Evolutionary conservation across 2,888 invertebrate genomes (phyloP).

Genomic region (Caenorhabditis uteleia): DNA sequence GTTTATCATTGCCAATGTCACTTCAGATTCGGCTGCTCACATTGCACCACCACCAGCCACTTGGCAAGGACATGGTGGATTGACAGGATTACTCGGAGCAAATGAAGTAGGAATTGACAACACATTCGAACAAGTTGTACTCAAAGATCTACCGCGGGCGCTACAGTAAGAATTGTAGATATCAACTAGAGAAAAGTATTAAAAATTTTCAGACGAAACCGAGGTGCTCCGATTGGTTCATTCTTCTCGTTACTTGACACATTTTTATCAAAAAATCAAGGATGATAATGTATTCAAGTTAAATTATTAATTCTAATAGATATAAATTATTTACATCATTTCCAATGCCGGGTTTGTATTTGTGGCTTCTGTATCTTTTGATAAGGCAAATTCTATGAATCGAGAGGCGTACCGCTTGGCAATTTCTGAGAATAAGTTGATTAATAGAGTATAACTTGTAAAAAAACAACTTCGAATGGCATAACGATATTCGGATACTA

Average conservation of each 20-base stretch:
- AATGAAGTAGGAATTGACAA: conserved; percentile 56
- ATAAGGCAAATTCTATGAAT: too few species aligned
- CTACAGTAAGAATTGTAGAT: conserved; percentile 11
- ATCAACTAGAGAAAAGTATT: background rate
- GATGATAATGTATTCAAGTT: too few species aligned
- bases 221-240: conserved; percentile 18
- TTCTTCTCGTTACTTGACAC: conserved; percentile 12
- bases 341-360: too few species aligned
- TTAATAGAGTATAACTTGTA: too few species aligned
- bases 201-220: conserved; percentile 1
- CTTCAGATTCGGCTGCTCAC: conserved; percentile 20
- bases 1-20: background rate
- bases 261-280: conserved; percentile 6
- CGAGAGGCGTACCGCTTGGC: too few species aligned
- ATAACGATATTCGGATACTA: too few species aligned
- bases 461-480: too few species aligned
- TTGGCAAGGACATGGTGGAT: conserved; percentile 56
- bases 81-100: conserved; percentile 49
- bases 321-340: too few species aligned
- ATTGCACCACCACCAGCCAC: conserved; percentile 46
- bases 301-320: too few species aligned
- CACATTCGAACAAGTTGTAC: conserved; percentile 52
- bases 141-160: conserved; percentile 46
- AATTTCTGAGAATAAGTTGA: too few species aligned
- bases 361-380: too few species aligned